phyloP scores from a whole-genome alignment of 2,797 vertebrate genomes.

The Megaceryle alcyon region DNA sequence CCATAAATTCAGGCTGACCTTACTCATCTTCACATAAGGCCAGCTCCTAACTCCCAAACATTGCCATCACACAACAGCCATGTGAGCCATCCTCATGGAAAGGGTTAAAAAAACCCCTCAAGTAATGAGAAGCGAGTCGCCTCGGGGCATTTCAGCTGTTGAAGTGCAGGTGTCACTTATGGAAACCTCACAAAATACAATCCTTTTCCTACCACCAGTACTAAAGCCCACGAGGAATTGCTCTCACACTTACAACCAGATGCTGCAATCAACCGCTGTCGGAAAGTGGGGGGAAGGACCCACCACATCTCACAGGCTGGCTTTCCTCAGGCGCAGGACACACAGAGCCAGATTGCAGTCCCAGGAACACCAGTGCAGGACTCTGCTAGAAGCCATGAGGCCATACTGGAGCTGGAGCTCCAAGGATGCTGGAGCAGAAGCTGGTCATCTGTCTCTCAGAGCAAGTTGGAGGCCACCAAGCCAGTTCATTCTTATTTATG shows the following conservation, averaged over 20 bases:
- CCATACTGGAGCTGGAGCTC: not conserved
- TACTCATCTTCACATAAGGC: not conserved
- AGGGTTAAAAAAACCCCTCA: constrained; percentile 31
- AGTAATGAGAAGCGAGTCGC: not conserved
- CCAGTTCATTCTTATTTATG: not conserved
- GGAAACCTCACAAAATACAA: constrained; percentile 15
- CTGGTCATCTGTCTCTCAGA: not conserved
- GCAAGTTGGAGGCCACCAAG: not conserved
- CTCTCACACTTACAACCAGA: constrained; percentile 68
- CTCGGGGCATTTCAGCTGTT: constrained; percentile 32
- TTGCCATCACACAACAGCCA: not conserved
- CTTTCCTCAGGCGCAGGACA: not conserved
- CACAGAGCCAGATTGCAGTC: fast-evolving
- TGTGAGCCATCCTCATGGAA: not conserved
- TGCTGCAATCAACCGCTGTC: not conserved
- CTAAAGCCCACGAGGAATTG: constrained; percentile 35
- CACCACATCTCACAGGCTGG: not conserved
- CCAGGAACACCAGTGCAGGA: not conserved
- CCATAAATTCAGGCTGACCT: not conserved
- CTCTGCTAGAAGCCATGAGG: not conserved
- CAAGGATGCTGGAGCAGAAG: not conserved
- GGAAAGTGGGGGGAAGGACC: not conserved
- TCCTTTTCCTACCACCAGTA: constrained; percentile 15
- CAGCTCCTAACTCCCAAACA: not conserved
- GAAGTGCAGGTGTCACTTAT: constrained; percentile 61